Evolutionary conservation across 1,140 invertebrate genomes (phyloP), one percentile per base, ranked within the genome.

Genomic region (Zaprionus africanus): DNA sequence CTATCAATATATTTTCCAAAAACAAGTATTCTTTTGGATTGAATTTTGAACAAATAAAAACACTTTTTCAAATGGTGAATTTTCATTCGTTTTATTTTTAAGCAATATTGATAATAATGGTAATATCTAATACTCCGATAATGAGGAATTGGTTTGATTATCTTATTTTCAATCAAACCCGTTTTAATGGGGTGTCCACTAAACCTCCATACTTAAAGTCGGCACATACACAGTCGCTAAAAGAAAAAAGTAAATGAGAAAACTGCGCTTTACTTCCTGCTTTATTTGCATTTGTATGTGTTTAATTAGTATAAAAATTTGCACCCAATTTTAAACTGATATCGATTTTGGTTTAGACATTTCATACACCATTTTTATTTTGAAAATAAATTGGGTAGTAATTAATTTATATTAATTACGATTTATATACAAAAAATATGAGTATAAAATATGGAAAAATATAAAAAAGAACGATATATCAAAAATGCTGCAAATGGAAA

Each of bases 391-490:
- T 19, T 46, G 41, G 17, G n/a, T 46, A n/a, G 0, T 9, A 46
- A 46, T 46, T 46, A 46, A 63, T 57, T 58, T 36, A 5, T 38
- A 49, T 59, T 59, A 72, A 19, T 59, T 65, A 51, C 11, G 41
- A 51, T 51, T 59, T 73, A 73, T 73, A 43, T 73, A 66, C 63
- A 72, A 58, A 72, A 51, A 58, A 62, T 12, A 46, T 57, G 38
- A 17, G 38, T 67, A 61, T 28, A 61, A 61, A 54, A 69, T 43
- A 60, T 15, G 5, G 22, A 68, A 59, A 60, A 41, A 11, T 68
- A 59, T 68, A 22, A 57, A 67, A 38, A 61, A 70, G 28, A 41
- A 51, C 34, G 56, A 9, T 53, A 54, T 53, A 54, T 54, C 19
- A 17, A 53, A 64, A 72, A 72, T 61, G 31, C 38, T 54, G 43